Evolutionary conservation across 1,140 invertebrate species (phyloP).

Genomic region (Lerema accius): DNA sequence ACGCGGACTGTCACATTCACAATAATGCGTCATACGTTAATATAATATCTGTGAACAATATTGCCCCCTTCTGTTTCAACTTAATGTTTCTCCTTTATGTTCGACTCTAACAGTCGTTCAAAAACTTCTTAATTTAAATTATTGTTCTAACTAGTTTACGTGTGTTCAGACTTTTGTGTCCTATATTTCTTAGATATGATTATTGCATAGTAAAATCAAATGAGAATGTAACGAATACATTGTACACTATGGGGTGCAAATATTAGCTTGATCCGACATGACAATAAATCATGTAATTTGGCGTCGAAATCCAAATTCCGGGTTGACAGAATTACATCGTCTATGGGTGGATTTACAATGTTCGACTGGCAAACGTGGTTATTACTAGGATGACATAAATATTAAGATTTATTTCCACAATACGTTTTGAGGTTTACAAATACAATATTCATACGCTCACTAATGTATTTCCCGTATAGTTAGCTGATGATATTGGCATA

Average conservation of each 20-base stretch:
- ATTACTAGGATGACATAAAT: slow-evolving; percentile 44
- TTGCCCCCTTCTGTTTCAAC: slow-evolving; percentile 39
- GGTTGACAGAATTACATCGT: slow-evolving; percentile 43
- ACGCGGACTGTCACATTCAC: slow-evolving; percentile 76
- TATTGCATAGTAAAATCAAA: not conserved
- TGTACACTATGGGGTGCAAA: slow-evolving; percentile 21
- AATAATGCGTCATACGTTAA: slow-evolving; percentile 75
- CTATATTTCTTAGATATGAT: not conserved
- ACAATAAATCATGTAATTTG: slow-evolving; percentile 81
- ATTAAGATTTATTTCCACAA: slow-evolving; percentile 8
- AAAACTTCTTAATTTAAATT: slow-evolving; percentile 1
- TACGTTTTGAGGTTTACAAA: not conserved
- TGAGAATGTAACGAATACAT: slow-evolving; percentile 8
- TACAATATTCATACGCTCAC: no score
- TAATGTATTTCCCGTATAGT: no score
- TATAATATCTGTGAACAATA: slow-evolving; percentile 74
- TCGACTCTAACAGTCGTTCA: no score
- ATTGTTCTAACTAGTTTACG: not conserved
- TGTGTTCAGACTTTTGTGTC: not conserved
- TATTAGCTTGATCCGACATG: slow-evolving; percentile 67
- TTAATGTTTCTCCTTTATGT: slow-evolving; percentile 22
- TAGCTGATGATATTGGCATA: no score
- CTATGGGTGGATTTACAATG: slow-evolving; percentile 57
- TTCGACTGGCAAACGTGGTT: slow-evolving; percentile 60
- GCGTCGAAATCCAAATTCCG: slow-evolving; percentile 65